Base-by-base conservation (phyloP, 2,888 invertebrate species). In the Entomobrya multifasciata region DNA sequence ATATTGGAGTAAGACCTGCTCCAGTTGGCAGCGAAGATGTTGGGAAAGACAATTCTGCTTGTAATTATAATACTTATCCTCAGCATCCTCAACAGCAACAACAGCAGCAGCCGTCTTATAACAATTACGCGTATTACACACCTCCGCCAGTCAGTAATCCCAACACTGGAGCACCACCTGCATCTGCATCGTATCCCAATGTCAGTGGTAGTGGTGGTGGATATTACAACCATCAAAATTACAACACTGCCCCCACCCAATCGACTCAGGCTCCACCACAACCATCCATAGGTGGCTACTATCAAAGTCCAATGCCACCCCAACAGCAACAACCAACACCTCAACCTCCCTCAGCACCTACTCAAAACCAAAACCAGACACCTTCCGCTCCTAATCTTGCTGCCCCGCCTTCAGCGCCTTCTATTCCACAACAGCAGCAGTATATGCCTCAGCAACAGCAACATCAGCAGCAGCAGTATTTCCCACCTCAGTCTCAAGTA, bases 1-100 rank as follows among this genome's bases (percentile, higher is more conserved):
- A 44, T 49, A 67, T 80, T 15, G 67, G 80, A 17, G 93, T 95
- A 2, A 93, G 96, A 62, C 96, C 96, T 0, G 94, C 95, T 52
- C 96, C 96, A 0, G 93, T 96, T 3, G 96, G 96, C 3, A 96
- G 96, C 0, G 96, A 96, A 60, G 82, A 82, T 82, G 70, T 20
- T 8, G 60, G 74, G 93, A 94, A 82, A 44, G 72, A 72, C 44
- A 25, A 15, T 10, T 44, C 60, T 0, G 60, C 55, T 44, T 82
- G 57, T n/a, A 72, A 44, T 22, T 70, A 67, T n/a, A n/a, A n/a
- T 27, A 13, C 74, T 1, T 79, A 79, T 47, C 65, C 79, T 17
- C 49, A 87, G 11, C 81, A n/a, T n/a, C n/a, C n/a, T n/a, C n/a
- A n/a, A n/a, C n/a, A n/a, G n/a, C n/a, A n/a, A n/a, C n/a, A n/a